phyloP scores from a whole-genome alignment of 2,888 invertebrate species.

The Drosophila ustulata region DNA sequence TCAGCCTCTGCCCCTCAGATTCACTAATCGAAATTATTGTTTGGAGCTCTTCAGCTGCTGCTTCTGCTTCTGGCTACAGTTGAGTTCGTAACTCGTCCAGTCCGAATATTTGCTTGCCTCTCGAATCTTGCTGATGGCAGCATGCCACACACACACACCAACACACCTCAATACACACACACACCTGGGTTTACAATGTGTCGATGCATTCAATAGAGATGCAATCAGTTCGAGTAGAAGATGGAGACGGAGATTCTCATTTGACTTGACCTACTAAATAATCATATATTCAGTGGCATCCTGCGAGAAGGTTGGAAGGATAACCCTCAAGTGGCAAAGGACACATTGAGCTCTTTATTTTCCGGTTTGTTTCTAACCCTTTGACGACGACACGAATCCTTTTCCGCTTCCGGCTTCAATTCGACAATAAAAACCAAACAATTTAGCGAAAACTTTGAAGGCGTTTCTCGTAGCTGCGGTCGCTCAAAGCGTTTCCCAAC shows the following conservation, averaged over 20 bases:
- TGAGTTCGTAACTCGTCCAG: conserved; percentile 3
- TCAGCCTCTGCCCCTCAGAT: conserved; percentile 36
- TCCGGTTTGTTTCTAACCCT: conserved; percentile 41
- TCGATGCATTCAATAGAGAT: conserved; percentile 14
- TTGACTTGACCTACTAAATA: conserved; percentile 11
- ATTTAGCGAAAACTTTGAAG: conserved; percentile 56
- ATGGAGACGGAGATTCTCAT: neutral
- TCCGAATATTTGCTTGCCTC: conserved; percentile 38
- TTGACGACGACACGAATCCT: conserved; percentile 45
- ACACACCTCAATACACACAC: neutral
- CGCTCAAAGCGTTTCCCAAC: conserved; percentile 50
- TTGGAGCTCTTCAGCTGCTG: conserved; percentile 35
- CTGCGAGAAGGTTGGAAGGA: conserved; percentile 22
- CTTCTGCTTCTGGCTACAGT: conserved; percentile 13
- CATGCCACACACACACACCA: conserved; percentile 17
- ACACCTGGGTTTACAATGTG: conserved; percentile 4
- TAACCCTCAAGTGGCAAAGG: conserved; percentile 52
- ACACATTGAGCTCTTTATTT: conserved; percentile 51
- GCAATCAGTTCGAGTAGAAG: conserved; percentile 3
- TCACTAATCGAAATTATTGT: conserved; percentile 67
- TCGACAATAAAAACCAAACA: conserved; percentile 50
- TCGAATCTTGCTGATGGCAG: conserved; percentile 31
- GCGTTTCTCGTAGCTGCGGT: conserved; percentile 56
- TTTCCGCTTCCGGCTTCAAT: conserved; percentile 53
- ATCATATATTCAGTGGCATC: conserved; percentile 5